Conservation (phyloP, 2,113 vertebrate genomes). For the Tretioscincus oriximinensis region DNA sequence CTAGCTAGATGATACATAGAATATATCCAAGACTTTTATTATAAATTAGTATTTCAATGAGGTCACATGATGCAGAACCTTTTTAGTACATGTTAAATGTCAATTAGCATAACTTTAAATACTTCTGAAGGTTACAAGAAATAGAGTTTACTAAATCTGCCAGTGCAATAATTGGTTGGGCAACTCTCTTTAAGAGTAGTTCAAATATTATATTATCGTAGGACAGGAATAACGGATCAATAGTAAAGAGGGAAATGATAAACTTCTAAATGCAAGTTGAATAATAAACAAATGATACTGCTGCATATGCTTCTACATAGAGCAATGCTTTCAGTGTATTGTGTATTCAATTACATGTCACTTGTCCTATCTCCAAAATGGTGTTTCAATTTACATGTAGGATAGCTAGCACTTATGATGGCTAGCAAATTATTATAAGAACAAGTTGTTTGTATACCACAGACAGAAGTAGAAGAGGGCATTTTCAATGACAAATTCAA, state of each 20-base stretch:
- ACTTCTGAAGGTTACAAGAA: not conserved
- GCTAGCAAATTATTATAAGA: not conserved
- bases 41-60: conserved; percentile 12
- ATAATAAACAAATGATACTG: not conserved
- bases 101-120: not conserved
- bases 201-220: conserved; percentile 15
- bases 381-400: not conserved
- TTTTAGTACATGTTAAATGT: conserved; percentile 5
- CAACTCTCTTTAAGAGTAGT: conserved; percentile 18
- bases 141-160: not conserved
- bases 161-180: conserved; percentile 19
- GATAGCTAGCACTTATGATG: conserved; percentile 12
- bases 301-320: conserved; percentile 10
- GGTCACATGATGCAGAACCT: conserved; percentile 4
- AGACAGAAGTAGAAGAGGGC: not conserved
- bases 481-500: conserved; percentile 9
- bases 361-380: conserved; percentile 6
- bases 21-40: conserved; percentile 17
- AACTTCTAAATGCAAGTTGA: not conserved
- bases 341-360: not conserved
- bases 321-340: conserved; percentile 10
- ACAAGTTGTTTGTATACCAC: conserved; percentile 13
- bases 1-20: conserved; percentile 5
- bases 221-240: conserved; percentile 30
- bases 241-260: conserved; percentile 7